These are phyloP conservation scores for Nesogale talazaci DNA, from an alignment of 2,113 vertebrate genomes.

Conservation along the genomic window DNA sequence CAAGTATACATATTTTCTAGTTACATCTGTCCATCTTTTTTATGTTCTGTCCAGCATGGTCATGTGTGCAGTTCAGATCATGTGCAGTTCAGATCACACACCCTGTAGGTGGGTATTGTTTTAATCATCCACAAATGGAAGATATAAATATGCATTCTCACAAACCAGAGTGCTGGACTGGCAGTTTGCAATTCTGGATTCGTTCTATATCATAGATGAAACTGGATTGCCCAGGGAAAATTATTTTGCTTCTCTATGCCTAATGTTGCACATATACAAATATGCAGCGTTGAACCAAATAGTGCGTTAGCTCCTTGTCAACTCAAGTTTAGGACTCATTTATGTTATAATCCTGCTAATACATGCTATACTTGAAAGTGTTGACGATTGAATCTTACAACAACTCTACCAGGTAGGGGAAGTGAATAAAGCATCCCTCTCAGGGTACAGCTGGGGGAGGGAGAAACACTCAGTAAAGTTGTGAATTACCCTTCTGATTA, in stretches of 20 bases:
- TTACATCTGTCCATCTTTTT: not conserved
- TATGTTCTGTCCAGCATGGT: not conserved
- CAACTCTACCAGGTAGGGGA: slow-evolving; percentile 25
- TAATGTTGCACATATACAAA: not conserved
- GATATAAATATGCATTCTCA: not conserved
- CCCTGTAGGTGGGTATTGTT: not conserved
- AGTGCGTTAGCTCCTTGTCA: not conserved
- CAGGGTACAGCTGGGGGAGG: not conserved
- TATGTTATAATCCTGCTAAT: not conserved
- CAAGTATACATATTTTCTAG: not conserved
- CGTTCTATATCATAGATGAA: not conserved
- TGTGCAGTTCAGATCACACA: not conserved
- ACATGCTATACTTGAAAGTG: too few species aligned
- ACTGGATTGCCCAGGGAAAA: not conserved
- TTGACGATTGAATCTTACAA: not conserved
- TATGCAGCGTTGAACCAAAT: not conserved
- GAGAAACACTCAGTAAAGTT: slow-evolving; percentile 34
- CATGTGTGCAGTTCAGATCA: not conserved
- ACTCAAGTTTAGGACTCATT: not conserved
- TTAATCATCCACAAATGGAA: not conserved
- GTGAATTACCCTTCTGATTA: slow-evolving; percentile 66
- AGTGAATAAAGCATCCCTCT: not conserved
- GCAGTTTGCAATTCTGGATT: not conserved
- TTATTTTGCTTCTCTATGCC: not conserved
- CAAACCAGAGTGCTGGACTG: not conserved